Evolutionary conservation across 2,113 vertebrate species (phyloP).

Genomic region (Hydropotes inermis): DNA sequence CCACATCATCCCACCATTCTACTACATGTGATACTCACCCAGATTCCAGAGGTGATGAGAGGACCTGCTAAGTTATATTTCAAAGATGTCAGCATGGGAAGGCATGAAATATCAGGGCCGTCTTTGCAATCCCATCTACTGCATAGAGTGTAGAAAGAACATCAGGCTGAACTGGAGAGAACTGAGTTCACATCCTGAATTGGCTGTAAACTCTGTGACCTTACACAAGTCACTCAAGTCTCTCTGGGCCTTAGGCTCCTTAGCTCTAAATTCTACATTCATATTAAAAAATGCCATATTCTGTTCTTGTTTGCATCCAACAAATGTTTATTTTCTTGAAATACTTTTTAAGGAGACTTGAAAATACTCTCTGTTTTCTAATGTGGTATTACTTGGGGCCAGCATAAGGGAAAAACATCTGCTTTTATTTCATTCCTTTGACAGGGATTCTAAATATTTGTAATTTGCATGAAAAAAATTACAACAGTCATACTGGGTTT

Average conservation of each 20-base stretch:
- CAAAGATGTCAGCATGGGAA: not conserved
- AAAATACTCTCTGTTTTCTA: slow-evolving; percentile 65
- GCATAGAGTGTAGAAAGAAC: not conserved
- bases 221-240: not conserved
- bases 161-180: not conserved
- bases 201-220: not conserved
- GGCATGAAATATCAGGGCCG: not conserved
- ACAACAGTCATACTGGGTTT: slow-evolving; percentile 47
- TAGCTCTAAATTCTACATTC: slow-evolving; percentile 17
- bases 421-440: slow-evolving; percentile 65
- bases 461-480: slow-evolving; percentile 68
- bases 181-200: not conserved
- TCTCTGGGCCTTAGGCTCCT: not conserved
- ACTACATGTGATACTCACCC: not conserved
- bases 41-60: not conserved
- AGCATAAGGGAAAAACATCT: slow-evolving; percentile 65
- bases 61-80: not conserved
- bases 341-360: slow-evolving; percentile 56
- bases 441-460: slow-evolving; percentile 74
- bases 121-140: not conserved
- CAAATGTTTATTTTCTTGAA: slow-evolving; percentile 62
- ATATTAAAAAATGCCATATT: not conserved
- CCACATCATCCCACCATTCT: not conserved
- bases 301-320: slow-evolving; percentile 46
- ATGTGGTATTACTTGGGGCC: slow-evolving; percentile 56